These are phyloP conservation scores for Conopomorpha cramerella DNA, from an alignment of 1,140 invertebrate species.

Conservation along the genomic window DNA sequence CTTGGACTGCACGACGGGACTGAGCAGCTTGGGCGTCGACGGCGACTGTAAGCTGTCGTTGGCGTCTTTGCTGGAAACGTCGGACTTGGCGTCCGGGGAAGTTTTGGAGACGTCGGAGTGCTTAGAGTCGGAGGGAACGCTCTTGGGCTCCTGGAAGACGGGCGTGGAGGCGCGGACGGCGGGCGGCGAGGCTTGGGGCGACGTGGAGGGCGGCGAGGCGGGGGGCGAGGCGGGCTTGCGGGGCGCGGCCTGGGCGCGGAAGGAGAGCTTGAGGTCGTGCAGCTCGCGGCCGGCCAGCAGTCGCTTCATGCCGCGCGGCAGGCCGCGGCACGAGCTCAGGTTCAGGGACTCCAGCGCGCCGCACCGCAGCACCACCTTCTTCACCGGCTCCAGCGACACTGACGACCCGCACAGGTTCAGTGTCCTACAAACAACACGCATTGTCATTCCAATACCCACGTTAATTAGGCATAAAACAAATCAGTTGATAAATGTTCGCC, in stretches of 20 bases:
- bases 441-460: too few relatives aligned
- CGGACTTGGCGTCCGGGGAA: slow-evolving; percentile 21
- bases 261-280: slow-evolving; percentile 66
- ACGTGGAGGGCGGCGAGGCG: slow-evolving; percentile 23
- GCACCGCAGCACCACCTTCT: slow-evolving; percentile 73
- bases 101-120: slow-evolving; percentile 17
- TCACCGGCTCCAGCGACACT: slow-evolving; percentile 76
- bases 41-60: slow-evolving; percentile 14
- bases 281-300: slow-evolving; percentile 73
- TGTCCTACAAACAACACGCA: slow-evolving; percentile 63
- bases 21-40: slow-evolving; percentile 28
- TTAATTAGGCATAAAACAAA: too few relatives aligned
- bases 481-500: too few relatives aligned
- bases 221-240: slow-evolving; percentile 22
- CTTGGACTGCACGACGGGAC: slow-evolving; percentile 41
- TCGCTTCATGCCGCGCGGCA: slow-evolving; percentile 83
- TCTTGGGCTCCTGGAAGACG: slow-evolving; percentile 46
- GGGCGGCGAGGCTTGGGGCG: slow-evolving; percentile 12
- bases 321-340: slow-evolving; percentile 80
- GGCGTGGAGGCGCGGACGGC: slow-evolving; percentile 14
- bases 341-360: slow-evolving; percentile 74
- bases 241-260: slow-evolving; percentile 42
- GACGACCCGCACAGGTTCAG: slow-evolving; percentile 83
- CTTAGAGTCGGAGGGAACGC: slow-evolving; percentile 19
- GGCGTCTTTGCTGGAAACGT: slow-evolving; percentile 14